A percentile compares a stretch with the other conserved stretches of the same genome.
Evolutionary conservation across 2,113 vertebrate species (phyloP).

Genomic region (Anoura caudifer): DNA sequence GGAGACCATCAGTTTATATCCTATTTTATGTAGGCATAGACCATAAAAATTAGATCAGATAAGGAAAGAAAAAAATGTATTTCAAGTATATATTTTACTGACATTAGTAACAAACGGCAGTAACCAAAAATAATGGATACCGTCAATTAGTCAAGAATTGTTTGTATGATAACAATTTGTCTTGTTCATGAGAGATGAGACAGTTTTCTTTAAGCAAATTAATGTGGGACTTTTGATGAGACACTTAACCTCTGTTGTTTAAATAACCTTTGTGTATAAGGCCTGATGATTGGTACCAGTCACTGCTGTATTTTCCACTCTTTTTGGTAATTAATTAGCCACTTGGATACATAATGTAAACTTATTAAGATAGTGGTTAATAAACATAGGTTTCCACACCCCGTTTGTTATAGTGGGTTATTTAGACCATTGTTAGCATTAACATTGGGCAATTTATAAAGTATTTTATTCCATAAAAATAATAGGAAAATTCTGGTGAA

Average conservation of each 20-base stretch:
- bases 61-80: background rate
- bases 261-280: background rate
- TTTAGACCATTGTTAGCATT: background rate
- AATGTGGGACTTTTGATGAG: background rate
- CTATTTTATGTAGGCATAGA: background rate
- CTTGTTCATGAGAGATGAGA: background rate
- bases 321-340: background rate
- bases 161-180: background rate
- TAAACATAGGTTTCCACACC: background rate
- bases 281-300: background rate
- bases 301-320: background rate
- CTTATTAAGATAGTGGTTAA: background rate
- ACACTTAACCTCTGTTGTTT: background rate
- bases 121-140: background rate
- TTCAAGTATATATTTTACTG: background rate
- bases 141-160: background rate
- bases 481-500: background rate
- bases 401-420: background rate
- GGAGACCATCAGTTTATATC: background rate
- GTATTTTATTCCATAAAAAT: background rate
- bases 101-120: background rate
- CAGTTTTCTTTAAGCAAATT: background rate
- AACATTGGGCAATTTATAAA: background rate
- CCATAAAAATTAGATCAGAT: background rate
- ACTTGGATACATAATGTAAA: background rate